These are phyloP conservation scores for Sylvia borin DNA, from an alignment of 2,797 vertebrate species.

Conservation along the genomic window DNA sequence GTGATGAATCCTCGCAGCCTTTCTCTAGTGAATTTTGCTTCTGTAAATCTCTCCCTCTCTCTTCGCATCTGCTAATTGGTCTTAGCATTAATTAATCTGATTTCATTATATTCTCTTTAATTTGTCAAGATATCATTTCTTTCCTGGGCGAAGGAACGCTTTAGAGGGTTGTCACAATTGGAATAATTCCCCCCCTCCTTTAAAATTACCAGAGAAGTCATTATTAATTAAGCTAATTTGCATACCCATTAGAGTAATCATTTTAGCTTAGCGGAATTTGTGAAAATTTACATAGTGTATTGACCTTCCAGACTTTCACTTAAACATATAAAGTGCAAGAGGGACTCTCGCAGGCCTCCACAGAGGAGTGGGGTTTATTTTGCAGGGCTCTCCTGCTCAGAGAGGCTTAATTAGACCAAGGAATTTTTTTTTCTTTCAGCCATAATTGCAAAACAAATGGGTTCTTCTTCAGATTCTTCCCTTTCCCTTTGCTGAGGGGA, in stretches of 20 bases:
- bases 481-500: background rate
- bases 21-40: constrained; percentile 62
- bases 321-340: constrained; percentile 58
- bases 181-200: constrained; percentile 44
- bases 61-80: constrained; percentile 75
- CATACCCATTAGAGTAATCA: constrained; percentile 77
- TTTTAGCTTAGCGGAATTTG: constrained; percentile 79
- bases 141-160: constrained; percentile 65
- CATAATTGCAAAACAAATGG: constrained; percentile 72
- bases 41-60: constrained; percentile 25
- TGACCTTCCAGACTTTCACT: constrained; percentile 75
- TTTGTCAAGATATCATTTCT: constrained; percentile 76
- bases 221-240: constrained; percentile 80
- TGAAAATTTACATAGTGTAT: constrained; percentile 76
- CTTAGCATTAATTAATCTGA: constrained; percentile 82
- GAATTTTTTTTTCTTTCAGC: constrained; percentile 71
- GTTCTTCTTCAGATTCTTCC: constrained; percentile 12
- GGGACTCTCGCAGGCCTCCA: constrained; percentile 22
- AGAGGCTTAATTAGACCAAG: constrained; percentile 72
- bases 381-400: constrained; percentile 54
- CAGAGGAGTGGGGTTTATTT: constrained; percentile 68
- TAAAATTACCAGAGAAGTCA: constrained; percentile 69
- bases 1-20: constrained; percentile 34
- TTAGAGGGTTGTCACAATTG: constrained; percentile 68
- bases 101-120: constrained; percentile 78